These are phyloP conservation scores for Cavia porcellus DNA, from an alignment of 2,113 vertebrate species.

Conservation along the genomic window DNA sequence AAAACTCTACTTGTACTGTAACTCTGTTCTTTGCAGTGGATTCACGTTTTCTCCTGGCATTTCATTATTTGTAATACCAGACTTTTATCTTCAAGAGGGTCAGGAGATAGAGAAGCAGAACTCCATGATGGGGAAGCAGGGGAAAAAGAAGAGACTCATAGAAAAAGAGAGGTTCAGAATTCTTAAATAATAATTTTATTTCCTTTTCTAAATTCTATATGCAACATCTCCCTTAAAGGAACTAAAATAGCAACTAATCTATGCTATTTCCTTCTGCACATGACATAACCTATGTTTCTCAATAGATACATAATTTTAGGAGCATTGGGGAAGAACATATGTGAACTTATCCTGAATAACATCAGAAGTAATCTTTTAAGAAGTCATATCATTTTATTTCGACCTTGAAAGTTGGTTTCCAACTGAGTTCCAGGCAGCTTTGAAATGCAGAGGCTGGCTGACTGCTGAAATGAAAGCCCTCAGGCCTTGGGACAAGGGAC, in stretches of 20 bases:
- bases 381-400: background rate
- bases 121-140: fast-evolving
- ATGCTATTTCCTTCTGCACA: background rate
- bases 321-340: constrained; percentile 27
- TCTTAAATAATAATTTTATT: constrained; percentile 17
- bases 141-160: background rate
- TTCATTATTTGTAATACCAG: background rate
- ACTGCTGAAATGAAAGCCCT: background rate
- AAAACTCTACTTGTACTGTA: background rate
- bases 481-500: background rate
- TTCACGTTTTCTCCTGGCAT: background rate
- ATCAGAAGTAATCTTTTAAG: constrained; percentile 22
- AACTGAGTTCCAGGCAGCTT: background rate
- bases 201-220: constrained; percentile 50
- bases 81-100: background rate
- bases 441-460: background rate
- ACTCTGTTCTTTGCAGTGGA: background rate
- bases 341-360: constrained; percentile 48
- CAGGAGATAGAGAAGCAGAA: background rate
- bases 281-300: constrained; percentile 43
- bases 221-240: background rate
- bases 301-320: background rate
- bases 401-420: background rate
- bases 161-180: background rate
- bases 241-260: background rate